These are phyloP conservation scores for Octodonta nipae DNA, from an alignment of 2,888 invertebrate species.

Conservation along the genomic window DNA sequence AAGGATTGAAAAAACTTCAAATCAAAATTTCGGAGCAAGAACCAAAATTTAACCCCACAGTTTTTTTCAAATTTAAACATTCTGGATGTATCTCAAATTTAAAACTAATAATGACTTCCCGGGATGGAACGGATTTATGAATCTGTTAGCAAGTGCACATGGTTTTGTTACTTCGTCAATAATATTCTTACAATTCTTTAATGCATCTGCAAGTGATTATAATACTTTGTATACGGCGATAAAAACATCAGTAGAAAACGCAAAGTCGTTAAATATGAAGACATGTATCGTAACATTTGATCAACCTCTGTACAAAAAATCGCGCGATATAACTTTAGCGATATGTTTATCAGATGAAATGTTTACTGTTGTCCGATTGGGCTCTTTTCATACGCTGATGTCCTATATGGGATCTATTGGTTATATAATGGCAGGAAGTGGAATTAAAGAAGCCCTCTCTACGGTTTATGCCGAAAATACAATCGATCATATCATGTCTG, in stretches of 20 bases:
- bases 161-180: too few relatives aligned
- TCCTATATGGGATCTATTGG: neutral
- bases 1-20: too few relatives aligned
- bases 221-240: neutral
- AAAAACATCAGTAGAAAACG: neutral
- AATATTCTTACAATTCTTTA: neutral
- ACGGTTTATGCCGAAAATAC: neutral
- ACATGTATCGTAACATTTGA: conserved; percentile 1
- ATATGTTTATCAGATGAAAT: neutral
- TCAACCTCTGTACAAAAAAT: neutral
- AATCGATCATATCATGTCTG: neutral
- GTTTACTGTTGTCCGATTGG: neutral
- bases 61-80: too few relatives aligned
- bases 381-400: neutral
- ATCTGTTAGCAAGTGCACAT: too few relatives aligned
- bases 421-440: neutral
- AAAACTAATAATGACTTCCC: too few relatives aligned
- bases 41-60: too few relatives aligned
- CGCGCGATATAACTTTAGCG: neutral
- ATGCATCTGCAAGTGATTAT: neutral
- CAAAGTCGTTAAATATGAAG: neutral
- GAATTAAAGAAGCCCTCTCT: neutral
- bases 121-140: too few relatives aligned
- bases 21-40: too few relatives aligned
- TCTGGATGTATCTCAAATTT: too few relatives aligned